Conservation (phyloP, 2,797 vertebrate genomes). For the Buphagus erythrorhynchus region DNA sequence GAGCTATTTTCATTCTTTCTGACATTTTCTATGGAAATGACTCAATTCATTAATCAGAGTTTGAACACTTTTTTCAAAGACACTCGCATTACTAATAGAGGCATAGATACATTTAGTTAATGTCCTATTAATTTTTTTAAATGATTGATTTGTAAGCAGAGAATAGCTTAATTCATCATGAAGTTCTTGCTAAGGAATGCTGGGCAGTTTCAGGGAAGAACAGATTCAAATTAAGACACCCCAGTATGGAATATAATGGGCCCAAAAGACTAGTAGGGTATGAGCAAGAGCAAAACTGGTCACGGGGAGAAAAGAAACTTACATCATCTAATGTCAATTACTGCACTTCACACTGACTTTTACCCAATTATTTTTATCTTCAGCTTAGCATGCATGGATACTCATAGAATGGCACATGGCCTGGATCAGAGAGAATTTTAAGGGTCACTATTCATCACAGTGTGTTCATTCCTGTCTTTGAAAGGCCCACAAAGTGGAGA, state of each 20-base stretch:
- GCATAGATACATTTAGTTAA: background rate
- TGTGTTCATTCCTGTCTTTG: background rate
- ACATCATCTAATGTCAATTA: background rate
- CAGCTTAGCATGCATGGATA: background rate
- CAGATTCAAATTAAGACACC: background rate
- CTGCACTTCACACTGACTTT: slow-evolving; percentile 38
- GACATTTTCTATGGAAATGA: background rate
- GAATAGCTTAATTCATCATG: background rate
- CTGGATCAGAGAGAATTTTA: background rate
- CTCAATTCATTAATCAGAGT: slow-evolving; percentile 33
- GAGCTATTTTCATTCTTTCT: slow-evolving; percentile 10
- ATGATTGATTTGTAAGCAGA: background rate
- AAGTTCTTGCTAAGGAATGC: background rate
- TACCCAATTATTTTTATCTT: slow-evolving; percentile 43
- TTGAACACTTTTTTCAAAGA: background rate
- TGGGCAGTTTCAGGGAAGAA: background rate
- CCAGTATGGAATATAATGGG: background rate
- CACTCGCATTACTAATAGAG: background rate
- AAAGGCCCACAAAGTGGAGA: background rate
- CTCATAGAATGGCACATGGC: background rate
- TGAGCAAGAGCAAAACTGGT: background rate
- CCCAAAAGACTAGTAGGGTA: background rate
- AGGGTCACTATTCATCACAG: background rate
- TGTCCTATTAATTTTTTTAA: background rate
- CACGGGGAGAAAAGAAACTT: background rate